Evolutionary conservation across 2,888 invertebrate genomes (phyloP).

Genomic region (Diarsia dahlii): DNA sequence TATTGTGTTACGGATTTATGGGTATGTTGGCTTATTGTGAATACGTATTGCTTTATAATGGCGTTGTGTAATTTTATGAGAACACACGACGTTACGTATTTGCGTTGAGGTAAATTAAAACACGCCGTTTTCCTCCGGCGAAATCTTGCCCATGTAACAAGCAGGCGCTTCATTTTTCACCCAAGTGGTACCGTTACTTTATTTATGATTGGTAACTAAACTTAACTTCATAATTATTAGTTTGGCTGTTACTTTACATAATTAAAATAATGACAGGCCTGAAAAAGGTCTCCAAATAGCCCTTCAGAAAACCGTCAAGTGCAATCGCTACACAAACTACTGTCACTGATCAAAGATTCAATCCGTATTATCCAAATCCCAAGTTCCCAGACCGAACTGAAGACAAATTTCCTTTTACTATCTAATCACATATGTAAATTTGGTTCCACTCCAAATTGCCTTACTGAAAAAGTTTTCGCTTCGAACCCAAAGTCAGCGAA

Average conservation of each 20-base stretch:
- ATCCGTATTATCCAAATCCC: slow-evolving; percentile 58
- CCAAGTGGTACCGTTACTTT: not conserved
- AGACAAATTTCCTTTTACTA: slow-evolving; percentile 68
- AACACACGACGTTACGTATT: slow-evolving; percentile 50
- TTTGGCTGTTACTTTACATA: too few relatives aligned
- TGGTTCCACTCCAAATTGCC: slow-evolving; percentile 70
- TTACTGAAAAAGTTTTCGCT: slow-evolving; percentile 70
- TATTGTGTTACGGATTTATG: slow-evolving; percentile 83
- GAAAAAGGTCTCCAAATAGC: not conserved
- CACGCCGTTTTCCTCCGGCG: slow-evolving; percentile 2
- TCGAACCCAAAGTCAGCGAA: slow-evolving; percentile 68
- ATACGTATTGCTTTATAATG: slow-evolving; percentile 70
- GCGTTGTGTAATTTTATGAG: slow-evolving; percentile 62
- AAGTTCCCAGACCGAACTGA: slow-evolving; percentile 54
- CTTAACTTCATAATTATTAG: not conserved
- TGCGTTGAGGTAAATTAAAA: slow-evolving; percentile 49
- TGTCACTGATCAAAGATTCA: slow-evolving; percentile 56
- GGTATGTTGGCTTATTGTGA: slow-evolving; percentile 76
- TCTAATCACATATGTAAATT: slow-evolving; percentile 72
- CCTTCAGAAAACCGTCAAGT: not conserved
- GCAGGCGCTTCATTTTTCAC: not conserved
- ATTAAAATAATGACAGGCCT: not conserved
- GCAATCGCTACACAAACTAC: slow-evolving; percentile 29
- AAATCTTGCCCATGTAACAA: slow-evolving; percentile 8
- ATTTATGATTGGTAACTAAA: not conserved